phyloP scores from a whole-genome alignment of 2,797 vertebrate species.

The Selene dorsalis region DNA sequence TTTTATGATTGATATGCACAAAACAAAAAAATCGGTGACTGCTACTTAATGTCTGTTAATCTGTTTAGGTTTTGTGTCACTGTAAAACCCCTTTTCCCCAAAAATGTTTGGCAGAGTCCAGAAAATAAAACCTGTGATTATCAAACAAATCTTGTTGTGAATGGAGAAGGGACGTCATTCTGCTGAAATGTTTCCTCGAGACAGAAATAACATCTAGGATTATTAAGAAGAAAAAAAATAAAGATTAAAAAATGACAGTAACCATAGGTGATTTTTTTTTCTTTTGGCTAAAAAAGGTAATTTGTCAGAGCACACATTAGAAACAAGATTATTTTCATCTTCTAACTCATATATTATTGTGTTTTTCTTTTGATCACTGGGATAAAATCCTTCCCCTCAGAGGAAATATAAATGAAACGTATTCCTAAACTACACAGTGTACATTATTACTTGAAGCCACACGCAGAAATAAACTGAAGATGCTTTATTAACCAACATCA shows the following conservation, averaged over 20 bases:
- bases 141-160: constrained; percentile 11
- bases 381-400: constrained; percentile 43
- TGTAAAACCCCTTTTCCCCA: not conserved
- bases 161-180: not conserved
- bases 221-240: constrained; percentile 5
- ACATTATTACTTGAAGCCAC: constrained; percentile 24
- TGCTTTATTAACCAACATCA: constrained; percentile 52
- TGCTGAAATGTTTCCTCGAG: constrained; percentile 4
- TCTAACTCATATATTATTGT: constrained; percentile 47
- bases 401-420: constrained; percentile 61
- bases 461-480: constrained; percentile 50
- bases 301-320: constrained; percentile 43
- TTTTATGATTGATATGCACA: constrained; percentile 71
- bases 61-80: constrained; percentile 56
- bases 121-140: constrained; percentile 8
- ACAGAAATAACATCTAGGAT: constrained; percentile 23
- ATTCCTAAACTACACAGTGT: constrained; percentile 20
- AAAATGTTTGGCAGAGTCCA: constrained; percentile 9
- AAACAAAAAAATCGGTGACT: constrained; percentile 30
- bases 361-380: constrained; percentile 32
- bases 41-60: constrained; percentile 58
- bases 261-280: constrained; percentile 19
- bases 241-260: constrained; percentile 8
- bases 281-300: constrained; percentile 25
- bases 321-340: constrained; percentile 46